Evolutionary conservation across 2,797 vertebrate species (phyloP), one percentile per base, ranked within the genome.

Genomic region (Octomys mimax): DNA sequence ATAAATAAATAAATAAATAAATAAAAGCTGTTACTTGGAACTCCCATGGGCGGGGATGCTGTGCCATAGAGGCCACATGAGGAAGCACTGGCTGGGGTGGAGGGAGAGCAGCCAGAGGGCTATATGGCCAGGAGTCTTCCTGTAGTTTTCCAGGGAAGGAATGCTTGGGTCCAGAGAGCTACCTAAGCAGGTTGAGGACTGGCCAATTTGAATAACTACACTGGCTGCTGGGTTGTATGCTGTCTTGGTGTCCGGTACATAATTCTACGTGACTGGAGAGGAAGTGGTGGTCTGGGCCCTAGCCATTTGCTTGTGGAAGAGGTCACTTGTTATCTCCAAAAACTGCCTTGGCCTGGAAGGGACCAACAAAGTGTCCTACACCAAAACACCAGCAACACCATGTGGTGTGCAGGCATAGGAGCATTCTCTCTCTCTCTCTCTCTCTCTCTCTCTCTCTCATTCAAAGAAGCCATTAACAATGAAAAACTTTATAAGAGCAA

Each of bases 381-480:
- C 52, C 16, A 39, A 75, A 75, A 75, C 54, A 62, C 33, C 14
- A 14, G 57, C 75, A 92, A 57, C 21, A 68, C 21, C 5, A 39
- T 46, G 12, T 46, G 49, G 19, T 57, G 16, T 57, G 54, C 16
- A 18, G 54, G 54, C 54, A 18, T 14, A 16, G 16, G 14, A 57
- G 5, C 16, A 57, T 57, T 57, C 54, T 57, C 14, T 57, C 54
- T 57, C 14, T 57, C 54, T 54, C 52, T 54, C 52, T 54, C 52
- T 54, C 52, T 54, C 12, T 54, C 52, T 54, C 52, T 54, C 52
- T 57, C 54, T 18, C 4, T 16, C 57, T 59, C 52, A 33, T 26
- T 39, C 62, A 54, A 46, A 64, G 80, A 93, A 73, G 24, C 46
- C 28, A 66, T 78, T 80, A 31, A 81, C 85, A 84, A 77, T 54